Base-by-base conservation (phyloP, 2,888 invertebrate genomes). In the Deroplatys truncata region DNA sequence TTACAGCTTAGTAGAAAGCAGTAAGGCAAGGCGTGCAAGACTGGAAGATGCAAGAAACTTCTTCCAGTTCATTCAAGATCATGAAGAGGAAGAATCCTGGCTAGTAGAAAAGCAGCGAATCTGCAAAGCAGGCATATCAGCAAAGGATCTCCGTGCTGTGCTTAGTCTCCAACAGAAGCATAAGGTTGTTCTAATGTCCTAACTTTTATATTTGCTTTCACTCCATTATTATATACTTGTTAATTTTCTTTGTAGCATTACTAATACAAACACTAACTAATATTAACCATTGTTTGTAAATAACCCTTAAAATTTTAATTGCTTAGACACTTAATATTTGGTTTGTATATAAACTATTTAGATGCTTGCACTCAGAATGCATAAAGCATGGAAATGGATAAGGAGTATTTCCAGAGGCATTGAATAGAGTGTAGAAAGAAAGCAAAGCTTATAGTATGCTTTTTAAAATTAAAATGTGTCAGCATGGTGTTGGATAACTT, bases 21-120 rank as follows among this genome's bases (percentile, higher is more conserved):
- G 97, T 84, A 96, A 96, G 89, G 96, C 96, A 92, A 95, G 98
- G 13, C 96, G 98, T 91, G 96, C 96, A 0, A 95, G 97, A 25
- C 94, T 99, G 25, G 98, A 99, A 93, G 98, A 99, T 92, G 98
- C 98, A 0, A 95, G 98, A 90, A 97, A 98, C 92, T 97, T 98
- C 92, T 99, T 97, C 94, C 98, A 99, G 94, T 99, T 99, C 94
- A 94, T 99, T 90, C 98, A 99, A 93, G 99, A 99, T 93, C 97
- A 98, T 92, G 99, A 99, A 92, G 99, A 99, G 92, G 99, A 99
- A 93, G 99, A 99, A 94, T 97, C 98, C 0, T 99, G 99, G 99
- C 95, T 99, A 89, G 96, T 97, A 1, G 99, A 99, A 93, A 98
- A 98, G 93, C 98, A 98, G 93, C 95, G 98, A 9, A 97, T 99